Evolutionary conservation across 1,140 invertebrate species (phyloP).

Genomic region (Tribolium madens): DNA sequence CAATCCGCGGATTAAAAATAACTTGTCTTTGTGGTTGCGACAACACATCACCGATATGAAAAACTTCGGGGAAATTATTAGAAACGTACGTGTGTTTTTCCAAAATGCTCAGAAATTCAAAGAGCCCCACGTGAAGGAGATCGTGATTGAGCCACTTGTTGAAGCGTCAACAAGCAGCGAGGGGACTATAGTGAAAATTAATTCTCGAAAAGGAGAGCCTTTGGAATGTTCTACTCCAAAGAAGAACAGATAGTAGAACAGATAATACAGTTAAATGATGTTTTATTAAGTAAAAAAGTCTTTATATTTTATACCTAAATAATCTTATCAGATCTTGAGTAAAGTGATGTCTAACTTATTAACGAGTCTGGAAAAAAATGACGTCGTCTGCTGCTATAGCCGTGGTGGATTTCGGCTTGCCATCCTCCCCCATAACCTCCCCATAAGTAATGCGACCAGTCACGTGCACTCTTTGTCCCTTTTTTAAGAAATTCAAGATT

Average conservation of each 20-base stretch:
- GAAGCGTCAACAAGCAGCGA: neutral
- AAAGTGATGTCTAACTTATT: neutral
- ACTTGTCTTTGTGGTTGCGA: conserved; percentile 87
- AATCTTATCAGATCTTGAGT: conserved; percentile 19
- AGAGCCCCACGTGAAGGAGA: neutral
- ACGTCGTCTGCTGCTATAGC: conserved; percentile 90
- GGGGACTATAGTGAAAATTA: too few relatives aligned
- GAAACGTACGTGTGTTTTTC: conserved; percentile 83
- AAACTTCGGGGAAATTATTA: conserved; percentile 80
- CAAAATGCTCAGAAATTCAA: conserved; percentile 71
- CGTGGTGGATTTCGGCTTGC: conserved; percentile 77
- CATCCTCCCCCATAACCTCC: conserved; percentile 84
- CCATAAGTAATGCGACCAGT: conserved; percentile 87
- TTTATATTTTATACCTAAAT: neutral
- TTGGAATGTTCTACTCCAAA: neutral
- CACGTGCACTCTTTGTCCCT: conserved; percentile 88
- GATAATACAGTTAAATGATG: too few relatives aligned
- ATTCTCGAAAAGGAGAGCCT: neutral
- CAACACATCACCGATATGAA: conserved; percentile 75
- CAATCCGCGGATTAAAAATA: conserved; percentile 74
- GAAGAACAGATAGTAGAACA: too few relatives aligned
- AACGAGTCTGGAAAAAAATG: conserved; percentile 76
- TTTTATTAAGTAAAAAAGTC: neutral
- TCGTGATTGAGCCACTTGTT: neutral
- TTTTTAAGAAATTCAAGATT: conserved; percentile 83